Conservation (phyloP, 2,797 vertebrate genomes). For the Labroides dimidiatus region DNA sequence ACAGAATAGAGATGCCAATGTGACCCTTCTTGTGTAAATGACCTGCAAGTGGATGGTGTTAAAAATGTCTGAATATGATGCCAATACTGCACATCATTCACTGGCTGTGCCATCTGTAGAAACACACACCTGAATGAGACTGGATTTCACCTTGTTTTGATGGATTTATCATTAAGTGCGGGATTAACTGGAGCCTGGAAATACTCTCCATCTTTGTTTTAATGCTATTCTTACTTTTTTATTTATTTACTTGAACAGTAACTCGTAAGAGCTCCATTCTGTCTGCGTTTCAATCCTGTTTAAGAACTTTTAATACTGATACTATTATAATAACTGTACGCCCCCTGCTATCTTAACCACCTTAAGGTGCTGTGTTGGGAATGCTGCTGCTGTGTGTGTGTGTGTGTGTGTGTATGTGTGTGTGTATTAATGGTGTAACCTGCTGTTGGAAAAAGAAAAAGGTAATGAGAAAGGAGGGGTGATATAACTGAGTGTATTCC, state of each 20-base stretch:
- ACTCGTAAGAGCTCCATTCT: conserved; percentile 43
- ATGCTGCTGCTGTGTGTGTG: conserved; percentile 59
- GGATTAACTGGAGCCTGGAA: conserved; percentile 57
- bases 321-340: conserved; percentile 58
- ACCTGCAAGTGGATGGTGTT: conserved; percentile 66
- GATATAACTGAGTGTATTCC: conserved; percentile 61
- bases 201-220: conserved; percentile 42
- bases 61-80: conserved; percentile 65
- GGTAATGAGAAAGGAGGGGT: conserved; percentile 46
- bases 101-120: conserved; percentile 70
- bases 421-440: conserved; percentile 51
- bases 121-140: conserved; percentile 35
- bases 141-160: conserved; percentile 56
- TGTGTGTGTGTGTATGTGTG: conserved; percentile 36
- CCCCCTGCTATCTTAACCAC: conserved; percentile 62
- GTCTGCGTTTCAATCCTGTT: conserved; percentile 62
- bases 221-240: conserved; percentile 36
- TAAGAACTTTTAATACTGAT: conserved; percentile 65
- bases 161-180: conserved; percentile 45
- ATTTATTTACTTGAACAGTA: conserved; percentile 36
- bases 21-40: conserved; percentile 69
- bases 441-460: conserved; percentile 44
- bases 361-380: conserved; percentile 74
- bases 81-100: conserved; percentile 57
- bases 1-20: conserved; percentile 74